Evolutionary conservation across 2,113 vertebrate genomes (phyloP), one percentile per base, ranked within the genome.

Genomic region (Anolis carolinensis): DNA sequence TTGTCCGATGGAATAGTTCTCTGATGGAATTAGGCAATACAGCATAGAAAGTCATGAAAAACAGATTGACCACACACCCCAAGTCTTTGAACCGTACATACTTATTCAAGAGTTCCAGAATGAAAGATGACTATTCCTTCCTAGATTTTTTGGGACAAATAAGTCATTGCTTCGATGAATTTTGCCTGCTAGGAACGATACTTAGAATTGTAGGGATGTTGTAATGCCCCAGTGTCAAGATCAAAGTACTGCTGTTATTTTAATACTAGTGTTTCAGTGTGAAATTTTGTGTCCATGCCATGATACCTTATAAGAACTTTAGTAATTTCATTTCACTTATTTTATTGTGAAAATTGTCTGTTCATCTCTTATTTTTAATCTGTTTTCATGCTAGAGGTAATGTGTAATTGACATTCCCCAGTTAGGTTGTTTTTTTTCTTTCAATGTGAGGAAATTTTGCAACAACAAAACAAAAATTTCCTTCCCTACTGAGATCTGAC

Each of bases 401-500:
- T 59, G n/a, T 50, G 36, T 73, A 18, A 55, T 39, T 82, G 30
- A 50, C 13, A 27, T 55, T 73, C 70, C 27, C 13, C 14, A 36
- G 6, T 82, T 73, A 27, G 18, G 72, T 39, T n/a, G n/a, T n/a
- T n/a, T n/a, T n/a, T 82, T 73, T 59, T 44, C 39, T 44, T 32
- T 39, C 59, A 36, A 81, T 8, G 34, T 30, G 10, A 76, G 39
- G 39, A 39, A 84, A 65, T 14, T 21, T 20, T 65, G 39, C 86
- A 89, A 93, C 92, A 92, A 93, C 81, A 72, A 73, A 73, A 75
- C 25, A 75, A 88, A 89, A 84, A 89, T 87, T 59, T 90, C 91
- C 86, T 83, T 85, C 81, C 87, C 81, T 88, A 9, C 27, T 4
- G 90, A 91, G 93, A 88, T 87, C 90, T 89, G 78, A 89, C 83